phyloP scores from a whole-genome alignment of 2,797 vertebrate genomes.

The Champsocephalus esox region DNA sequence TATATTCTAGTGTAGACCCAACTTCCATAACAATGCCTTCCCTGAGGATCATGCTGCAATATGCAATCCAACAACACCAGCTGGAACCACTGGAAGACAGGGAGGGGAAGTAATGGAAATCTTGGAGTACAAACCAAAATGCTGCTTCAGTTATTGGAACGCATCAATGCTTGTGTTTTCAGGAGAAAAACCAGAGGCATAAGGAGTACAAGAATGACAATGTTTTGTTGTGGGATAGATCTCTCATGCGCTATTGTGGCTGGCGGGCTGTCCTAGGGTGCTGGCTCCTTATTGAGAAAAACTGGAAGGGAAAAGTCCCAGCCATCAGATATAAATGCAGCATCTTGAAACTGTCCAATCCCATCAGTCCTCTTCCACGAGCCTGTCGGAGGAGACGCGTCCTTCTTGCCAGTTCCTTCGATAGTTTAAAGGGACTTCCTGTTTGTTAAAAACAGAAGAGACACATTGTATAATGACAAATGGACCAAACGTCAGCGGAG shows the following conservation, averaged over 20 bases:
- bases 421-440: constrained; percentile 80
- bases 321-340: constrained; percentile 81
- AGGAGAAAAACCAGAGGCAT: constrained; percentile 76
- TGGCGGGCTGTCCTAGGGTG: constrained; percentile 66
- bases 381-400: constrained; percentile 65
- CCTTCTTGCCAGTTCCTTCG: constrained; percentile 59
- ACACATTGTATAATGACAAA: constrained; percentile 87
- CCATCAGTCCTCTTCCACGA: constrained; percentile 70
- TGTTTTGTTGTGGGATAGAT: constrained; percentile 73
- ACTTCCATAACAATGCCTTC: constrained; percentile 81
- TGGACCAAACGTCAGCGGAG: constrained; percentile 73
- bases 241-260: constrained; percentile 65
- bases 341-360: constrained; percentile 81
- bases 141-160: constrained; percentile 75
- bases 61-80: constrained; percentile 78
- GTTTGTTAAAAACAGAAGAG: constrained; percentile 78
- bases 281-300: constrained; percentile 64
- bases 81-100: constrained; percentile 79
- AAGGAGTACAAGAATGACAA: constrained; percentile 73
- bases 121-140: constrained; percentile 70
- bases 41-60: constrained; percentile 67
- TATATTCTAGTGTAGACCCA: constrained; percentile 74
- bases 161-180: constrained; percentile 68
- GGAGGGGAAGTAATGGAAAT: constrained; percentile 74
- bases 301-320: constrained; percentile 63